Evolutionary conservation across 2,113 vertebrate genomes (phyloP), one percentile per base, ranked within the genome.

Genomic region (Prionailurus bengalensis): DNA sequence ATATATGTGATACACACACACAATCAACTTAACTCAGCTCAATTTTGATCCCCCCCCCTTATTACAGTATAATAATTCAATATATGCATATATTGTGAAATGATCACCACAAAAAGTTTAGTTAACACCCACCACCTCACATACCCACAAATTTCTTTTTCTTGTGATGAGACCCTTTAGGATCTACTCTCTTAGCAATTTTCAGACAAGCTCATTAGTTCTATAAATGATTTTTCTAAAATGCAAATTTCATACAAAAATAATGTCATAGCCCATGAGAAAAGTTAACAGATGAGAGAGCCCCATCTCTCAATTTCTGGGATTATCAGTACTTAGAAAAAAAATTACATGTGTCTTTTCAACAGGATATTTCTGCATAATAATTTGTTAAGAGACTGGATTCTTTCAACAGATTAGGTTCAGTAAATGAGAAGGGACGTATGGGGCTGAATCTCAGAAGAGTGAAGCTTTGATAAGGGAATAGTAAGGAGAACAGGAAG

Each of bases 301-400:
- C 9, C 11, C 3, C 36, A 73, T 27, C 16, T 39, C 42, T 82
- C 83, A 51, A 21, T 68, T 84, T 95, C 71, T 78, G 48, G 51
- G 16, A 74, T 45, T 45, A 39, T 63, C 19, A 48, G 61, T 63
- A 84, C 71, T 93, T 88, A 61, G 33, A 91, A 91, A 66, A 91
- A 87, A 83, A 96, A 48, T 68, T n/a, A 53, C 79, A 80, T 80
- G 78, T 89, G 70, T 25, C 86, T 29, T 70, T 97, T 88, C 65
- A 33, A 87, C 79, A 87, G 70, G 39, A 33, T 42, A 63, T 73
- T 91, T 94, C 68, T 85, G 53, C 31, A 79, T 33, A 76, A 45
- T 83, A 51, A 71, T 19, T 19, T 71, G 19, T 74, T 63, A 89
- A 68, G 29, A 88, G 53, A 51, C 55, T 45, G 16, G 7, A 31